Evolutionary conservation across 2,113 vertebrate genomes (phyloP), one percentile per base, ranked within the genome.

Genomic region (Polypterus senegalus): DNA sequence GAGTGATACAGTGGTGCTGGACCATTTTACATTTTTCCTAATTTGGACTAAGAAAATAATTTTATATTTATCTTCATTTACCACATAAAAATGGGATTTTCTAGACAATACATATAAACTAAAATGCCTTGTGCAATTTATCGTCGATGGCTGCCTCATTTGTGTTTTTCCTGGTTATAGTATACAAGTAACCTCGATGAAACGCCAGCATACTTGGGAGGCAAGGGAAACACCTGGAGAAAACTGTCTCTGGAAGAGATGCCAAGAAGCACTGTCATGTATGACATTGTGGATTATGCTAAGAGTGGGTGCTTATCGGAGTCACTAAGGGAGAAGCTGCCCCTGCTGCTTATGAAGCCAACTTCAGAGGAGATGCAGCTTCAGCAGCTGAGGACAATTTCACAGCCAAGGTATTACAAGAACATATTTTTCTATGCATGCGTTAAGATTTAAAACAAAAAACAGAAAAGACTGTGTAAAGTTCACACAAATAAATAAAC

Each of bases 201-300:
- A 66, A 80, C 63, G 46, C 77, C 83, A 59, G 76, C 67, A 0
- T 73, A 67, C 57, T 72, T 67, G 48, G 78, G 79, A 49, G 82
- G 85, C 55, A 78, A 69, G 60, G 78, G 73, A 65, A 88, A 88
- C 66, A 61, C 46, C 60, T 83, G 80, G 83, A 76, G 73, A 71
- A 81, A n/a, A 57, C 54, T 87, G 62, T 71, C 48, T 49, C 72
- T 82, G 44, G 59, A 74, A 69, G 74, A 69, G 58, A 67, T 83
- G 67, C 79, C 77, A 61, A 68, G 64, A 58, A 66, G 71, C 57
- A 75, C 47, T 47, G 72, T 79, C 48, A 74, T 75, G 45, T 71
- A 76, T 63, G 77, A 74, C 65, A 79, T 77, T 68, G 60, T 66
- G 56, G 65, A 79, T 63, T 80, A 77, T 59, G 70, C 73, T 59